Base-by-base conservation (phyloP, 2,888 invertebrate species). In the Andricus quercusramuli region DNA sequence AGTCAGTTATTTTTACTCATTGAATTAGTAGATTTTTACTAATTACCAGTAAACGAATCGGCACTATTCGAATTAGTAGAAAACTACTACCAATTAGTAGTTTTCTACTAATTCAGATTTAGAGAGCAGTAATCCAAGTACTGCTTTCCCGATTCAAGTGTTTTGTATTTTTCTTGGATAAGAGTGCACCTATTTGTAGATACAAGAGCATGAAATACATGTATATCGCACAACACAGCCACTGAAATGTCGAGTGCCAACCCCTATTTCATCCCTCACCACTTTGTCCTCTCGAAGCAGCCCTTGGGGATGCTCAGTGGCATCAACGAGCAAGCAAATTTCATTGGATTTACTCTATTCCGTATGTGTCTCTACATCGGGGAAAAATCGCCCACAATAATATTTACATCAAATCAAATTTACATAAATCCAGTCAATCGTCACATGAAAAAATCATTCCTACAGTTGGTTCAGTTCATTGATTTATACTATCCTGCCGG, bases 241-340 rank as follows among this genome's bases (percentile, higher is more conserved):
- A 83, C 83, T 86, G 85, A 85, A 87, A 86, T 84, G 86, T 85
- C 83, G 80, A 87, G 88, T 85, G 86, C 80, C 83, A 85, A 84
- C 82, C 83, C 85, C 81, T 83, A 81, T 59, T 44, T 41, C 78
- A 77, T 51, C 70, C 70, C 80, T 80, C 80, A 79, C 80, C 82
- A 83, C 82, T 83, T 81, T 78, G 81, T 78, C 68, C 78, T 82
- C 82, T 85, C 83, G 82, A 83, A 83, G 79, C 79, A 82, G 82
- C 82, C 77, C 65, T 82, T 79, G 78, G 81, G 82, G 82, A 82
- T 80, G 80, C 82, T 83, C 80, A 78, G 81, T 59, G 70, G 81
- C 83, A 82, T 80, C 83, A 80, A 81, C 80, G 82, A 84, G 82
- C 80, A 80, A 82, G 82, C 83, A 81, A 84, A 83, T 81, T 84